A percentile compares a stretch with the other conserved stretches of the same genome.
Evolutionary conservation across 2,888 invertebrate genomes (phyloP).

Genomic region (Rhagium mordax): DNA sequence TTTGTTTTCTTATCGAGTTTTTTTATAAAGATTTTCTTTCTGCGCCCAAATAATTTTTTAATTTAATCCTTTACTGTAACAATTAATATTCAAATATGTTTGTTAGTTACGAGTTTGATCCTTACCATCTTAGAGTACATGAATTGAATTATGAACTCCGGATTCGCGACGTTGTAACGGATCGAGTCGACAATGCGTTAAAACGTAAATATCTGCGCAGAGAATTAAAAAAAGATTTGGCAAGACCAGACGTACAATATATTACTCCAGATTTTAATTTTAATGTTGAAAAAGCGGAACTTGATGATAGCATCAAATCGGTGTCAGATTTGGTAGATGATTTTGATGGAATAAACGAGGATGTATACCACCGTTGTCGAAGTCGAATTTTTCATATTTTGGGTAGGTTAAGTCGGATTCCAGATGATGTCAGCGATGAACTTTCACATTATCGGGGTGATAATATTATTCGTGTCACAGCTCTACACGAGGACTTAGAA

Average conservation of each 20-base stretch:
- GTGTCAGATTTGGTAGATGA: conserved; percentile 20
- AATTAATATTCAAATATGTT: too few relatives aligned
- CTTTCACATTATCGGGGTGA: not conserved
- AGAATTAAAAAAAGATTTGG: conserved; percentile 23
- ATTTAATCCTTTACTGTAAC: too few relatives aligned
- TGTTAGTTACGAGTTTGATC: conserved; percentile 2
- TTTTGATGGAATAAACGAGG: conserved; percentile 20
- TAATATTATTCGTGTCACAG: not conserved
- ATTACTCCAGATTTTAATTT: not conserved
- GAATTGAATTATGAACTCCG: conserved; percentile 25
- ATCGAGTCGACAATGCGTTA: not conserved
- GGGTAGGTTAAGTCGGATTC: not conserved
- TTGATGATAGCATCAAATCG: conserved; percentile 15
- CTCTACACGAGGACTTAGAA: not conserved
- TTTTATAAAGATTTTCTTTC: too few relatives aligned
- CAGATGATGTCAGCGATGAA: conserved; percentile 3
- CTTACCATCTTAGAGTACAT: not conserved
- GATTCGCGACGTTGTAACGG: conserved; percentile 3
- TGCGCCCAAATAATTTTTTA: too few relatives aligned
- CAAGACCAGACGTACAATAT: not conserved
- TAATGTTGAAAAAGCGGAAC: not conserved
- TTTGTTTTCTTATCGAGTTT: too few relatives aligned
- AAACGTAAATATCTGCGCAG: conserved; percentile 20
- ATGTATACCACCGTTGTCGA: not conserved
- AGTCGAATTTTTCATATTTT: not conserved